These are phyloP conservation scores for Emys orbicularis DNA, from an alignment of 2,797 vertebrate genomes.

Conservation along the genomic window DNA sequence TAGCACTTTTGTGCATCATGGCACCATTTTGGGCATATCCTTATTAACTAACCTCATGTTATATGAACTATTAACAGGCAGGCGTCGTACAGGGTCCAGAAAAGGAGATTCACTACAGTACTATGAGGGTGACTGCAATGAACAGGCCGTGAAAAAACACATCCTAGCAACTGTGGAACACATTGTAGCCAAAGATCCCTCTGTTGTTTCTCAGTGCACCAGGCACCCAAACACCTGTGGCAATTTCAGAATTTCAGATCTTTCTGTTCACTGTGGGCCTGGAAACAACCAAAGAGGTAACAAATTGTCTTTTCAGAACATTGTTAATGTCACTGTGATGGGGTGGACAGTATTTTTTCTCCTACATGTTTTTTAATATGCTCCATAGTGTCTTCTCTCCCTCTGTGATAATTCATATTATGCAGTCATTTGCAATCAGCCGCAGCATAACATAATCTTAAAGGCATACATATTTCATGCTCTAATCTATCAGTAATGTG, in stretches of 20 bases:
- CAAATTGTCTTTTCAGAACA: conserved; percentile 19
- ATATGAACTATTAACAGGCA: background rate
- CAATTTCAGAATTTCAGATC: background rate
- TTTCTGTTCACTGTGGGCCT: background rate
- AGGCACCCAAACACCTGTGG: background rate
- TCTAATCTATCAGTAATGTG: background rate
- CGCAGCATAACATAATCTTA: background rate
- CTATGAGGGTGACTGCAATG: background rate
- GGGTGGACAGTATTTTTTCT: background rate
- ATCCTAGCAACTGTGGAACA: background rate
- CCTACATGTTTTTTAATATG: background rate
- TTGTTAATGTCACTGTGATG: background rate
- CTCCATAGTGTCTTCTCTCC: background rate
- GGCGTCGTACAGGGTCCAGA: background rate
- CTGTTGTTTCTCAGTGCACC: conserved; percentile 1
- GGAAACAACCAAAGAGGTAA: conserved; percentile 6
- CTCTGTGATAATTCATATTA: background rate
- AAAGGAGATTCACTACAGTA: background rate
- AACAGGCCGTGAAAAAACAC: conserved; percentile 29
- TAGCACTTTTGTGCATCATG: accelerated
- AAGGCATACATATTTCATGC: background rate
- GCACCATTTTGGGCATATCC: background rate
- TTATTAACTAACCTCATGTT: background rate
- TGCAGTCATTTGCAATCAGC: background rate
- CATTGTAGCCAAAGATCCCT: background rate